Base-by-base conservation (phyloP, 2,113 vertebrate genomes). In the Prietella phreatophila region DNA sequence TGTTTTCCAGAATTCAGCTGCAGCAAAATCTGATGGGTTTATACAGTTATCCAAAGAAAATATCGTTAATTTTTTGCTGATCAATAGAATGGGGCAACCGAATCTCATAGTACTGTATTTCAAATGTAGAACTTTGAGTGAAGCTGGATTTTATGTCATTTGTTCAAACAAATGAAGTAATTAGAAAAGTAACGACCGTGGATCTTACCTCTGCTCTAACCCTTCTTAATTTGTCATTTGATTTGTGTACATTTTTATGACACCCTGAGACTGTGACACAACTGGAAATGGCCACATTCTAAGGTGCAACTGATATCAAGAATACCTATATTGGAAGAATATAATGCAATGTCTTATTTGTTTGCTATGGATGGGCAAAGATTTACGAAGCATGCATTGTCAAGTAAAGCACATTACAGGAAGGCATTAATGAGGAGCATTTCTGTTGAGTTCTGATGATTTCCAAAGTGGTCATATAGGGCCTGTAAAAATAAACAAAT, bases 381-480 rank as follows among this genome's bases (percentile, higher is more conserved):
- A 50, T n/a, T 11, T 20, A 61, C 19, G n/a, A 83, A 42, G 60
- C 25, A 47, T 47, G 25, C 7, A 50, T 42, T 7, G 33, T 42
- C 8, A 60, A 36, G 55, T 33, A 73, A 22, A 71, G 27, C 27
- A 61, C 27, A 17, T n/a, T 22, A 30, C 22, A 13, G 47, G 30
- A 82, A 25, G 17, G 17, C 10, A 19, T 33, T 42, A 75, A 19
- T 60, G 8, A 73, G 67, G 65, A 76, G 42, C 39, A 27, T 47
- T 7, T 36, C 42, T n/a, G 42, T 76, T 85, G 2, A n/a, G 33
- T n/a, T 60, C 67, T 58, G 61, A 89, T 80, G 85, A 80, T 65
- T 73, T 30, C 61, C 58, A 78, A 65, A 76, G 67, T 85, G 83
- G 61, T 65, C 39, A 27, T 47, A 63, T 55, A 75, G 5, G 5